Percentiles rank a stretch among this genome's conserved stretches.
Evolutionary conservation across 2,888 invertebrate genomes (phyloP).

Genomic region (Drosophila mercatorum): DNA sequence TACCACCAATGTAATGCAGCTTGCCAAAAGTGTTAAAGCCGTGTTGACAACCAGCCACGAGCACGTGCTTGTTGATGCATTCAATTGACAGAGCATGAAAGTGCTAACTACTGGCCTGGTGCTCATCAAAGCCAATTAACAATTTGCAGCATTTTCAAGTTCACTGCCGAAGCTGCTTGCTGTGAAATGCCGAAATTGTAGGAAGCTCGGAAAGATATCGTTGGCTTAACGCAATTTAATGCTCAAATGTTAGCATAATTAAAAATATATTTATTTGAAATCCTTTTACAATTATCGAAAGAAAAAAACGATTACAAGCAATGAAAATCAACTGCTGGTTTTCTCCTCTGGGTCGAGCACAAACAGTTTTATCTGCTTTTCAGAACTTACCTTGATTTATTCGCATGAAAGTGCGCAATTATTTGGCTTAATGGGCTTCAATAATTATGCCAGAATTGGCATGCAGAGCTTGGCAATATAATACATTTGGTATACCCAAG

Average conservation of each 20-base stretch:
- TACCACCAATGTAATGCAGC: slow-evolving; percentile 39
- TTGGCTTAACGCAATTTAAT: background rate
- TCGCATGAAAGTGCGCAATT: slow-evolving; percentile 49
- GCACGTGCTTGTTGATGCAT: slow-evolving; percentile 29
- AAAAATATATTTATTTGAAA: background rate
- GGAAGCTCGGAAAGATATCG: background rate
- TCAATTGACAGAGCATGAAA: slow-evolving; percentile 72
- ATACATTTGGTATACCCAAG: slow-evolving; percentile 22
- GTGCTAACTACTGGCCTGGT: slow-evolving; percentile 58
- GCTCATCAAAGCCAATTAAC: slow-evolving; percentile 37
- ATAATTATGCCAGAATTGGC: slow-evolving; percentile 46
- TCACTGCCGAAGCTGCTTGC: slow-evolving; percentile 50
- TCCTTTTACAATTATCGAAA: background rate
- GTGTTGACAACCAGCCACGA: slow-evolving; percentile 39
- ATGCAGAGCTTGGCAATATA: slow-evolving; percentile 61
- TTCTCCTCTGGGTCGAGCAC: slow-evolving; percentile 6
- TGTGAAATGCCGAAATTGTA: slow-evolving; percentile 70
- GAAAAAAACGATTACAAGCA: background rate
- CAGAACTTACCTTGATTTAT: slow-evolving; percentile 1
- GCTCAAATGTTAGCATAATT: background rate
- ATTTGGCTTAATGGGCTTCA: slow-evolving; percentile 67
- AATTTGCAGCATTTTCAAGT: slow-evolving; percentile 59
- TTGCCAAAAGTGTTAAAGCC: slow-evolving; percentile 53
- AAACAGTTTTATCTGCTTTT: background rate
- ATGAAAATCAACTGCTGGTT: background rate